These are phyloP conservation scores for Enteromius paludinosus DNA, from an alignment of 2,797 vertebrate genomes.

Conservation along the genomic window DNA sequence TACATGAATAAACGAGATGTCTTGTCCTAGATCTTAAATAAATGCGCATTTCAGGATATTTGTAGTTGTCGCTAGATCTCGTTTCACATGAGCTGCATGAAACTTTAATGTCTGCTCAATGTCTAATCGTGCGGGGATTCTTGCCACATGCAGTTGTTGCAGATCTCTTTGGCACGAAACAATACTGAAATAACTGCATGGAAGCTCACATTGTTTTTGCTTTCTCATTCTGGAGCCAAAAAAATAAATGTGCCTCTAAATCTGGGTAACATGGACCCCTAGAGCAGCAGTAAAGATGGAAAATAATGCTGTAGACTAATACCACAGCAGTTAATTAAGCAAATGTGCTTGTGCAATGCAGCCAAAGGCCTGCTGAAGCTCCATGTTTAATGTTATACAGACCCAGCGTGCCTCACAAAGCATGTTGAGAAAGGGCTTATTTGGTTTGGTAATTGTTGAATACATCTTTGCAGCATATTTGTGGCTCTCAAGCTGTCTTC, in stretches of 20 bases:
- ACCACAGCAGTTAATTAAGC: conserved; percentile 63
- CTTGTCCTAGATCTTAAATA: conserved; percentile 32
- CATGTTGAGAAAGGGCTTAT: conserved; percentile 41
- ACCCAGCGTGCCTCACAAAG: conserved; percentile 42
- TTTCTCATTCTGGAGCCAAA: conserved; percentile 53
- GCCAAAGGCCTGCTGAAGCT: conserved; percentile 40
- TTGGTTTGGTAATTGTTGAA: conserved; percentile 58
- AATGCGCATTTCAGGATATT: conserved; percentile 23
- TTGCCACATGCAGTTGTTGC: conserved; percentile 22
- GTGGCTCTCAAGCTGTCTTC: conserved; percentile 44
- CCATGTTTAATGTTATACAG: conserved; percentile 66
- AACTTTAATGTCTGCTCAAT: conserved; percentile 36
- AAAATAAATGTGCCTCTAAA: conserved; percentile 61
- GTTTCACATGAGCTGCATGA: conserved; percentile 26
- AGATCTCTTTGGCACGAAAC: conserved; percentile 26
- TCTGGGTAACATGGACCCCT: conserved; percentile 63
- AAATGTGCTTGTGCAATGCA: conserved; percentile 52
- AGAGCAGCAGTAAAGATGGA: conserved; percentile 70
- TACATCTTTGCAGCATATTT: conserved; percentile 66
- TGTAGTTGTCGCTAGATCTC: conserved; percentile 1
- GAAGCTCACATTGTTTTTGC: conserved; percentile 46
- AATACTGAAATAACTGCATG: conserved; percentile 21
- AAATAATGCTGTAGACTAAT: conserved; percentile 60
- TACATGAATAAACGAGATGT: conserved; percentile 17
- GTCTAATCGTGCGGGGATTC: conserved; percentile 29